A percentile compares a stretch with the other conserved stretches of the same genome.
Evolutionary conservation across 2,888 invertebrate species (phyloP).

Genomic region (Diaperis boleti): DNA sequence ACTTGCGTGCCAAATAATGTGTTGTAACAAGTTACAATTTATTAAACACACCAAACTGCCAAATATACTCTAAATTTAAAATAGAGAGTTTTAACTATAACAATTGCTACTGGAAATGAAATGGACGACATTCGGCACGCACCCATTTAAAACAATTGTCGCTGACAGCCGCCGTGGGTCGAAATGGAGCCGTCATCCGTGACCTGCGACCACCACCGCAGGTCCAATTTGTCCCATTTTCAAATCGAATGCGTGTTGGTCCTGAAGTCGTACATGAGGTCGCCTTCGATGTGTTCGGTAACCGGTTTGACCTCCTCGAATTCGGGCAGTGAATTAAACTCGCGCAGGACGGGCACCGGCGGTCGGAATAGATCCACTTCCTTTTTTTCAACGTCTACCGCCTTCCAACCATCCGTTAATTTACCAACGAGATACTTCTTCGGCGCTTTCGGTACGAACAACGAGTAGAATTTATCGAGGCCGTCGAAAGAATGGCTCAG

Average conservation of each 20-base stretch:
- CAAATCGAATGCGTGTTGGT: slow-evolving; percentile 59
- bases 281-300: slow-evolving; percentile 60
- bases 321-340: slow-evolving; percentile 45
- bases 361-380: slow-evolving; percentile 47
- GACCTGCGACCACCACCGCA: background rate
- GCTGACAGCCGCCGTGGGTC: slow-evolving; percentile 6
- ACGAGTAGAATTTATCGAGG: slow-evolving; percentile 43
- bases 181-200: slow-evolving; percentile 24
- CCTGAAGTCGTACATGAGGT: slow-evolving; percentile 63
- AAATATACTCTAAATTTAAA: no score
- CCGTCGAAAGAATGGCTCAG: slow-evolving; percentile 23
- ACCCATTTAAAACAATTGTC: slow-evolving; percentile 11
- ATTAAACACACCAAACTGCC: no score
- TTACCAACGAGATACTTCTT: slow-evolving; percentile 38
- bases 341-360: slow-evolving; percentile 44
- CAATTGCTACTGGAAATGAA: no score
- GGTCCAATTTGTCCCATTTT: slow-evolving; percentile 16
- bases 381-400: slow-evolving; percentile 35
- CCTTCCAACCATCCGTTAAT: slow-evolving; percentile 37
- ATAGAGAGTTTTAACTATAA: no score
- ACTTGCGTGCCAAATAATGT: no score
- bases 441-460: slow-evolving; percentile 26
- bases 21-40: no score
- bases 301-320: slow-evolving; percentile 60
- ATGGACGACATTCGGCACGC: no score